These are phyloP conservation scores for Orchesella flavescens DNA, from an alignment of 2,888 invertebrate species.

Conservation along the genomic window DNA sequence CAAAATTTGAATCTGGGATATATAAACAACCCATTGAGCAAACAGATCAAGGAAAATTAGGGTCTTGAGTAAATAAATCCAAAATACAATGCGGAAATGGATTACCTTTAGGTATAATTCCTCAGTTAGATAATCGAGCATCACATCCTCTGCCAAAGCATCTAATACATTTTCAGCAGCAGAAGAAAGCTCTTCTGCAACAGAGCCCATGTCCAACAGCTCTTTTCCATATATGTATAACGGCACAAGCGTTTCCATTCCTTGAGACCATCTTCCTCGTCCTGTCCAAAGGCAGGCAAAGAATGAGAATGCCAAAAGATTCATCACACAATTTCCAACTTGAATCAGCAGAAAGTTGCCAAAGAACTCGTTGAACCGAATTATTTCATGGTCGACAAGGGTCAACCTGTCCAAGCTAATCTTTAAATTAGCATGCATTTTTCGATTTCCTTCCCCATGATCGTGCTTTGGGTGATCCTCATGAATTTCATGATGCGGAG, in stretches of 20 bases:
- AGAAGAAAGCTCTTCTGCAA: slow-evolving; percentile 41
- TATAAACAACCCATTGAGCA: no score
- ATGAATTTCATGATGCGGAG: neutral
- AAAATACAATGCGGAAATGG: no score
- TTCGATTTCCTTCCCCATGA: neutral
- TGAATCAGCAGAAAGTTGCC: slow-evolving; percentile 54
- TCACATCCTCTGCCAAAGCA: slow-evolving; percentile 52
- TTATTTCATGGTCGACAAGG: slow-evolving; percentile 39
- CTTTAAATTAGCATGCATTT: neutral
- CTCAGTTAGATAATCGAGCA: slow-evolving; percentile 40
- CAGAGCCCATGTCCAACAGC: slow-evolving; percentile 53
- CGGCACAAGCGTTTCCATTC: slow-evolving; percentile 40
- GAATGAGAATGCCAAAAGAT: slow-evolving; percentile 56
- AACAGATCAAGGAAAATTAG: no score
- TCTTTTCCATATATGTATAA: slow-evolving; percentile 54
- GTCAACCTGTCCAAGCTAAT: slow-evolving; percentile 29
- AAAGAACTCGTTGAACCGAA: slow-evolving; percentile 54
- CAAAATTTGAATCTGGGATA: slow-evolving; percentile 62
- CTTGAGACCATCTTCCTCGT: slow-evolving; percentile 28
- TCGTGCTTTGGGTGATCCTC: no score
- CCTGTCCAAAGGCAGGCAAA: slow-evolving; percentile 59
- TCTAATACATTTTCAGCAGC: slow-evolving; percentile 49
- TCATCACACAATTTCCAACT: slow-evolving; percentile 56
- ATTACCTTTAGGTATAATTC: slow-evolving; percentile 57
- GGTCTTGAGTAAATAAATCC: no score